Evolutionary conservation across 2,888 invertebrate genomes (phyloP), one percentile per base, ranked within the genome.

Genomic region (Dioctria linearis): DNA sequence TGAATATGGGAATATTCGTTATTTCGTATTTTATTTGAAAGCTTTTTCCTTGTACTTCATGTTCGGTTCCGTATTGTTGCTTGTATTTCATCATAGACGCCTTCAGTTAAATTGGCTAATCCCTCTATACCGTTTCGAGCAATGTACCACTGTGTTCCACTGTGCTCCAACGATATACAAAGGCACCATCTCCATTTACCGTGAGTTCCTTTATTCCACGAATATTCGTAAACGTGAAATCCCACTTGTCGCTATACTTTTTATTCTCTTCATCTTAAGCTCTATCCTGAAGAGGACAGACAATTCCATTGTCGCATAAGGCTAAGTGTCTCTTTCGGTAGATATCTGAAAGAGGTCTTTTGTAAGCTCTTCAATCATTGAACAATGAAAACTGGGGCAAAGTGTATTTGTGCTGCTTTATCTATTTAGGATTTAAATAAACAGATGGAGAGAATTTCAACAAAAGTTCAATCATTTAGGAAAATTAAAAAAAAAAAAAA

Each of bases 241-340:
- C 54, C 76, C 49, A 76, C 63, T 76, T 76, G 76, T 61, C 63
- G 76, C 61, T 46, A 54, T 54, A 57, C 54, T 76, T 76, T 76
- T 54, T 63, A 46, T 37, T 40, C 51, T 66, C 43, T 76, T 63
- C 76, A 76, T 76, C 76, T 63, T 63, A 63, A 63, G 63, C 37
- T 59, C n/a, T 11, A 11, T 4, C 54, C 46, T 39, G 66, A 75
- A 75, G 75, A 76, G 79, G 73, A 79, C 25, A 25, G 25, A 25
- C 81, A 79, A 81, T 81, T 79, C 79, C 61, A 81, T 81, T 81
- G 81, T 81, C 61, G 75, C 57, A 75, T 59, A 81, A 61, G 79
- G 69, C 59, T 42, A 75, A 81, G 81, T 73, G 63, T 81, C 79
- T 79, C 51, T 46, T 63, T 37, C 9, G 63, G 46, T 25, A 49